A percentile compares a stretch with the other conserved stretches of the same genome.
Conservation (phyloP, 1,140 invertebrate genomes). For the Achroia grisella region DNA sequence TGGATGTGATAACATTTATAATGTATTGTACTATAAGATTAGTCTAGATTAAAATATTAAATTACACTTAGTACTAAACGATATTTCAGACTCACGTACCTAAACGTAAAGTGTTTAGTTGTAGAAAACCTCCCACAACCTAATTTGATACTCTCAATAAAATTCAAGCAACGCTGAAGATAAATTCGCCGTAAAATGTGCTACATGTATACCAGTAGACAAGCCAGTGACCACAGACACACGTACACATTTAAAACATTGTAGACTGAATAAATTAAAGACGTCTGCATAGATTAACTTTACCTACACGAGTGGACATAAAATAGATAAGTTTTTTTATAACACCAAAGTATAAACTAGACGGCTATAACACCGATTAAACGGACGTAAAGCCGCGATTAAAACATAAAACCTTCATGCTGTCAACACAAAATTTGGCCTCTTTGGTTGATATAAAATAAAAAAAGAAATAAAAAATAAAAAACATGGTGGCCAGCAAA, state of each 20-base stretch:
- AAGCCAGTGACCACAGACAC: background rate
- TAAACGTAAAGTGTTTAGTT: too few relatives aligned
- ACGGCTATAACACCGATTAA: constrained; percentile 42
- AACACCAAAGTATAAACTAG: constrained; percentile 23
- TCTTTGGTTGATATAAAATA: constrained; percentile 42
- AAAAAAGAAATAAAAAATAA: constrained; percentile 42
- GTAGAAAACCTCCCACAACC: too few relatives aligned
- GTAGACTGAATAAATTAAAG: constrained; percentile 23
- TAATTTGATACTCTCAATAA: too few relatives aligned
- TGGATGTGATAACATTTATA: too few relatives aligned
- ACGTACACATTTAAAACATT: constrained; percentile 11
- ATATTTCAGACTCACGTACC: too few relatives aligned
- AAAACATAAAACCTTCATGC: constrained; percentile 66
- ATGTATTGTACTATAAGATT: too few relatives aligned
- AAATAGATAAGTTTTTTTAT: constrained; percentile 36
- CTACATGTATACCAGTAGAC: background rate
- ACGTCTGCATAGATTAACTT: constrained; percentile 15
- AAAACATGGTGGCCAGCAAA: constrained; percentile 62
- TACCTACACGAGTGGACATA: constrained; percentile 26
- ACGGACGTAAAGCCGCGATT: constrained; percentile 53
- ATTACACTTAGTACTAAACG: too few relatives aligned
- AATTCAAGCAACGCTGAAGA: background rate
- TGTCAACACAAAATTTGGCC: constrained; percentile 67
- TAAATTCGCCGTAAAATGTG: constrained; percentile 7
- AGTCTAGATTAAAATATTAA: too few relatives aligned